phyloP scores from a whole-genome alignment of 2,797 vertebrate species.

The Spondyliosoma cantharus region DNA sequence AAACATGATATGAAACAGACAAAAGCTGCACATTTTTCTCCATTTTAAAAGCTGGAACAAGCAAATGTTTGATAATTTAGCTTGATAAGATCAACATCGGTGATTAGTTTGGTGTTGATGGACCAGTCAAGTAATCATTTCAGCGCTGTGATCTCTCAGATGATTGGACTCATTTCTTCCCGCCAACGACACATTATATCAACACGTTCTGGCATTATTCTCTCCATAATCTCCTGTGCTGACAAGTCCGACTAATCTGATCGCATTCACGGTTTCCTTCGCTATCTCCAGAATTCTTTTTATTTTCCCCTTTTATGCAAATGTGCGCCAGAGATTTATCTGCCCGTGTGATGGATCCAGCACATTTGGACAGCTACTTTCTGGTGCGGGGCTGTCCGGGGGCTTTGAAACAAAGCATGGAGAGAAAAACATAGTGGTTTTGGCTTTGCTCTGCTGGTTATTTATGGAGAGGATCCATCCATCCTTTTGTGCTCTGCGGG shows the following conservation, averaged over 20 bases:
- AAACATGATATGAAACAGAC: not conserved
- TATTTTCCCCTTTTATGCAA: slow-evolving; percentile 19
- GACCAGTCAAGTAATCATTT: not conserved
- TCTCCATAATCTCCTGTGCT: slow-evolving; percentile 31
- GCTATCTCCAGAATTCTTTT: slow-evolving; percentile 22
- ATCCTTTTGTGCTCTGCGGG: slow-evolving; percentile 77
- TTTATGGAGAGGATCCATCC: slow-evolving; percentile 83
- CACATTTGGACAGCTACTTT: slow-evolving; percentile 63
- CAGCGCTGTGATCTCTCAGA: not conserved
- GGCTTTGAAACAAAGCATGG: slow-evolving; percentile 71
- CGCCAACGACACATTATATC: not conserved
- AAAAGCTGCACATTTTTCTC: not conserved
- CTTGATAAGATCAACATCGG: not conserved
- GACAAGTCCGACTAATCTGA: slow-evolving; percentile 38
- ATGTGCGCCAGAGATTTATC: slow-evolving; percentile 51
- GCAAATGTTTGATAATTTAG: not conserved
- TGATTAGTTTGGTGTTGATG: not conserved
- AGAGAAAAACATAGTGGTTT: slow-evolving; percentile 77
- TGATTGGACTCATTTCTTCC: not conserved
- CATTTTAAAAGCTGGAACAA: not conserved
- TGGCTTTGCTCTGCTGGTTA: slow-evolving; percentile 76
- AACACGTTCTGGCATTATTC: slow-evolving; percentile 21
- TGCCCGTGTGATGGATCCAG: slow-evolving; percentile 55
- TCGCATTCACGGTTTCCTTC: slow-evolving; percentile 33
- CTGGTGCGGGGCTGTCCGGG: slow-evolving; percentile 31